Evolutionary conservation across 2,797 vertebrate species (phyloP), one percentile per base, ranked within the genome.

Genomic region (Carapus acus): DNA sequence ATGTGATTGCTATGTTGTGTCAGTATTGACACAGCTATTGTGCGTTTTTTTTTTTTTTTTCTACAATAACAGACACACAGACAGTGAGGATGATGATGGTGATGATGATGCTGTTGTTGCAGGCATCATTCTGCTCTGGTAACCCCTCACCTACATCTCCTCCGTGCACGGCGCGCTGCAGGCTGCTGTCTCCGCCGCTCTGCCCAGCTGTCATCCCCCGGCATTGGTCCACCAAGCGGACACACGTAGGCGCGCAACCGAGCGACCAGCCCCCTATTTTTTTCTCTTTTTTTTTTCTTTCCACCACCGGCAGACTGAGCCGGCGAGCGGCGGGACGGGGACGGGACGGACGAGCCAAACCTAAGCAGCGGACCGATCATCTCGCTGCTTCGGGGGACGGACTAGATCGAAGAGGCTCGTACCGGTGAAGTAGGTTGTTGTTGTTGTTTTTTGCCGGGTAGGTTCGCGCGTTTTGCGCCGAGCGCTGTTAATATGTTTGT

Each of bases 131-230:
- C 34, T 76, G 62, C 59, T 71, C 69, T 61, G 65, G 59, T 83
- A 77, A 87, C 80, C 79, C 75, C 61, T 80, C 69, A 80, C 75
- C 77, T 73, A 78, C 15, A 84, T 81, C 76, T 72, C 73, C 64
- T 64, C 68, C 57, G 76, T 67, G 73, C 31, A 33, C 63, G 53
- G 39, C 34, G 19, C 38, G 49, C 63, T 47, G 65, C 66, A 48
- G 64, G 58, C 67, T 58, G 53, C 33, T 55, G 24, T 73, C 62
- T 73, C 40, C 45, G 71, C 65, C 69, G 83, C 85, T 85, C 84
- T 85, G 86, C 82, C 82, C n/a, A n/a, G n/a, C n/a, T n/a, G n/a
- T n/a, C n/a, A n/a, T 73, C 71, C 62, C 63, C 75, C 71, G 65
- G 67, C 80, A 87, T 83, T 79, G 80, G 74, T 66, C 75, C 76